Evolutionary conservation across 2,888 invertebrate species (phyloP).

Genomic region (Pseudoips prasinana): DNA sequence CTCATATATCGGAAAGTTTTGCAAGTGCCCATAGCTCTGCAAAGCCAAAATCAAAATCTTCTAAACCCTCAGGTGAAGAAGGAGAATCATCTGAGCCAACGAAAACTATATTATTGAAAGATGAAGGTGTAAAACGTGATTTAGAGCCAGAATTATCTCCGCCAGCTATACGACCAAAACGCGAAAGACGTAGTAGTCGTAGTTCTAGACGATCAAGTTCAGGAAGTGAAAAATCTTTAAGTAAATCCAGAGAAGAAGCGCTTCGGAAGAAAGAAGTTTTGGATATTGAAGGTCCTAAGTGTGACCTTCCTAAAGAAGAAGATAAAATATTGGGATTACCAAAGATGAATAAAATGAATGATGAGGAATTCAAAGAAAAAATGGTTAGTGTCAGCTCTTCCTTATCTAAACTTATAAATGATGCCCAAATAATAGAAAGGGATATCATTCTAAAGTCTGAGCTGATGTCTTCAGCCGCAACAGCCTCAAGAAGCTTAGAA

Average conservation of each 20-base stretch:
- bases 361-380: conserved; percentile 49
- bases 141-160: conserved; percentile 27
- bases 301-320: too few species aligned
- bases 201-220: conserved; percentile 69
- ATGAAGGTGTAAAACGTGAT: conserved; percentile 43
- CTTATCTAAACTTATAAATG: conserved; percentile 77
- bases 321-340: conserved; percentile 9
- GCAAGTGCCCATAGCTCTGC: conserved; percentile 85
- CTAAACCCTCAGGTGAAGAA: conserved; percentile 55
- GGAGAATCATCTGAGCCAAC: conserved; percentile 55
- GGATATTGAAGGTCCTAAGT: conserved; percentile 5
- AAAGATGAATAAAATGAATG: conserved; percentile 30
- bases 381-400: conserved; percentile 44
- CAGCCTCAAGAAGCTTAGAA: conserved; percentile 85
- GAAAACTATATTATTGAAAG: conserved; percentile 55
- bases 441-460: conserved; percentile 85
- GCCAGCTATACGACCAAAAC: conserved; percentile 42
- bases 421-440: conserved; percentile 83
- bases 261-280: conserved; percentile 24
- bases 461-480: conserved; percentile 84
- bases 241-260: conserved; percentile 57
- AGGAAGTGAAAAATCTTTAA: conserved; percentile 74
- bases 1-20: conserved; percentile 83
- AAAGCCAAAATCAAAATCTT: conserved; percentile 62
- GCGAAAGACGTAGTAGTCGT: conserved; percentile 66